A percentile compares a stretch with the other conserved stretches of the same genome.
Conservation (phyloP, 2,888 invertebrate genomes). For the Drosophila meridiana region DNA sequence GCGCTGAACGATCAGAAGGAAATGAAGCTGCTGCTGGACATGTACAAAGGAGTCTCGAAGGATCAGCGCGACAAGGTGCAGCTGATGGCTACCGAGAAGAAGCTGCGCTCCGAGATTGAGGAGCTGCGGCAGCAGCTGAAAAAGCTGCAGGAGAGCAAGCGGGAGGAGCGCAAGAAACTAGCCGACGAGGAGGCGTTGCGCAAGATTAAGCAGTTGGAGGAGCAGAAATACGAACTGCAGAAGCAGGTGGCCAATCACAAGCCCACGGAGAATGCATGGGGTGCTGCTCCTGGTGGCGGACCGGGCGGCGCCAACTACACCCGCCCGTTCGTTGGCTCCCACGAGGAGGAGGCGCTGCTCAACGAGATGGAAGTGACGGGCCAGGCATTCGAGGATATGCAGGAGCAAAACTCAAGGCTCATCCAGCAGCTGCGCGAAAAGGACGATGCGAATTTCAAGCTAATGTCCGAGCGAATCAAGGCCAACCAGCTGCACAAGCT, state of each 20-base stretch:
- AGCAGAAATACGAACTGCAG: constrained; percentile 95
- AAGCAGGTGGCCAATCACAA: constrained; percentile 95
- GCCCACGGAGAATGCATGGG: constrained; percentile 86
- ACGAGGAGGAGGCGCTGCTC: constrained; percentile 97
- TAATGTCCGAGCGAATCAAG: constrained; percentile 98
- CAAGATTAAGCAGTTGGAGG: constrained; percentile 97
- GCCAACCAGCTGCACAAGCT: constrained; percentile 98
- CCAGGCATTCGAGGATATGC: constrained; percentile 99
- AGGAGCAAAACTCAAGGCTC: constrained; percentile 97
- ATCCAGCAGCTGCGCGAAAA: constrained; percentile 98
- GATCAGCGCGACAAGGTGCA: constrained; percentile 98
- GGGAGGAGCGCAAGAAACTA: constrained; percentile 94
- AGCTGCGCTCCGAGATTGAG: constrained; percentile 94
- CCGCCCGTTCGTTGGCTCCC: constrained; percentile 90
- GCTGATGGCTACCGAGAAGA: constrained; percentile 97
- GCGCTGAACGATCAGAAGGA: constrained; percentile 97
- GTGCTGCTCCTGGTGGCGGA: constrained; percentile 64
- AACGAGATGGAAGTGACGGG: constrained; percentile 99
- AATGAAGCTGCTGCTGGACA: constrained; percentile 96
- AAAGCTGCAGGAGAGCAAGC: constrained; percentile 95
- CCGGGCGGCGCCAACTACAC: constrained; percentile 85
- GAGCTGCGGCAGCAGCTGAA: constrained; percentile 94
- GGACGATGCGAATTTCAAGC: constrained; percentile 98
- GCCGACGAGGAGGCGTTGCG: constrained; percentile 97
- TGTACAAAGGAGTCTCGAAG: constrained; percentile 99